phyloP scores from a whole-genome alignment of 2,113 vertebrate genomes.

The Xenopus borealis region DNA sequence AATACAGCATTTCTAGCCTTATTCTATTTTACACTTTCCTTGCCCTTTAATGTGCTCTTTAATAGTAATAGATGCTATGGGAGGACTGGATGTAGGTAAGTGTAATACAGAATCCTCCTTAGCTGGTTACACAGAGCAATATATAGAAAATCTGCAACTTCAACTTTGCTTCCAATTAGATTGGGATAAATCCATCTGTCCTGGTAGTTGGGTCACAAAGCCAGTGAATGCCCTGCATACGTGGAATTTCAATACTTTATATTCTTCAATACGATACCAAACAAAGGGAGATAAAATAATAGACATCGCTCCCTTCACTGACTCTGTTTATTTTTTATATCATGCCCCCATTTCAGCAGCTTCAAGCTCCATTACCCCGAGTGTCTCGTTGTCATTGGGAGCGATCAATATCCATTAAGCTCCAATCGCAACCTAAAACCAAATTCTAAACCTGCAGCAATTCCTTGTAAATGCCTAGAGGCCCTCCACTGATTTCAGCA shows the following conservation, averaged over 20 bases:
- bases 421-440: constrained; percentile 26
- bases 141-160: too few relatives aligned
- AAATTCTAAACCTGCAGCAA: constrained; percentile 34
- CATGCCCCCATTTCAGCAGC: constrained; percentile 25
- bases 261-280: not conserved
- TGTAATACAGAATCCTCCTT: too few relatives aligned
- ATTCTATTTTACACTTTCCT: too few relatives aligned
- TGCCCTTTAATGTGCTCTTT: too few relatives aligned
- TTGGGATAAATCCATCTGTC: too few relatives aligned
- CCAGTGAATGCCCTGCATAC: too few relatives aligned
- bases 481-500: not conserved
- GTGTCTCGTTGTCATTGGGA: constrained; percentile 37
- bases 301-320: constrained; percentile 5
- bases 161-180: too few relatives aligned
- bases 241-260: not conserved
- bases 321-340: constrained; percentile 24
- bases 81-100: too few relatives aligned
- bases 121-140: too few relatives aligned
- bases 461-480: constrained; percentile 13
- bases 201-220: too few relatives aligned
- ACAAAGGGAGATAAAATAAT: not conserved
- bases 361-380: constrained; percentile 31
- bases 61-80: too few relatives aligned
- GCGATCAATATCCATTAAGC: constrained; percentile 42
- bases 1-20: too few relatives aligned